Evolutionary conservation across 2,113 vertebrate species (phyloP).

Genomic region (Chionis minor): DNA sequence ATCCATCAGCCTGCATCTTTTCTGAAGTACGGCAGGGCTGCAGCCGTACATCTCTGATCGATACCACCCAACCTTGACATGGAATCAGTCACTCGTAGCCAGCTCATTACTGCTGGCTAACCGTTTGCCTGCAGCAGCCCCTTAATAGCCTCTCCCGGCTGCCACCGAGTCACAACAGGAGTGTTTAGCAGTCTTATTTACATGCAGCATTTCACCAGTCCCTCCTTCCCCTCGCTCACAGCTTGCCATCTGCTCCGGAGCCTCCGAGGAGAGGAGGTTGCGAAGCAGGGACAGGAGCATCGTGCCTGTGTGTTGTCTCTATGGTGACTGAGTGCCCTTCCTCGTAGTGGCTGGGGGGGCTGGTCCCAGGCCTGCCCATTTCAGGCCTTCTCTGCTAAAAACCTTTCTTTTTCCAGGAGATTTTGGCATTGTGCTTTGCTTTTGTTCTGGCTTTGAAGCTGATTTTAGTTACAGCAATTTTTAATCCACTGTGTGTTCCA

Average conservation of each 20-base stretch:
- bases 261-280: not conserved
- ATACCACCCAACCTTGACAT: slow-evolving; percentile 11
- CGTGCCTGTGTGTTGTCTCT: slow-evolving; percentile 13
- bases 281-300: not conserved
- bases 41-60: not conserved
- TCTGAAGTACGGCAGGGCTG: not conserved
- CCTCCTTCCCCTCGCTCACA: not conserved
- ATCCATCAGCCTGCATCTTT: not conserved
- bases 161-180: slow-evolving; percentile 7
- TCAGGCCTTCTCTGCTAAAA: not conserved
- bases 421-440: not conserved
- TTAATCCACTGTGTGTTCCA: not conserved
- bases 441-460: not conserved
- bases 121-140: slow-evolving; percentile 43
- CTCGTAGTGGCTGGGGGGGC: not conserved
- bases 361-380: not conserved
- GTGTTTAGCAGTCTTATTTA: slow-evolving; percentile 48
- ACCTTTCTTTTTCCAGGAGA: not conserved
- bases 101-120: slow-evolving; percentile 52
- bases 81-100: slow-evolving; percentile 43
- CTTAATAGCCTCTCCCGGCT: slow-evolving; percentile 17
- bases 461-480: not conserved
- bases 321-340: slow-evolving; percentile 24
- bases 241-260: slow-evolving; percentile 32
- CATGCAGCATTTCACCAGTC: slow-evolving; percentile 45